These are phyloP conservation scores for Orussus abietinus DNA, from an alignment of 1,140 invertebrate species.

Conservation along the genomic window DNA sequence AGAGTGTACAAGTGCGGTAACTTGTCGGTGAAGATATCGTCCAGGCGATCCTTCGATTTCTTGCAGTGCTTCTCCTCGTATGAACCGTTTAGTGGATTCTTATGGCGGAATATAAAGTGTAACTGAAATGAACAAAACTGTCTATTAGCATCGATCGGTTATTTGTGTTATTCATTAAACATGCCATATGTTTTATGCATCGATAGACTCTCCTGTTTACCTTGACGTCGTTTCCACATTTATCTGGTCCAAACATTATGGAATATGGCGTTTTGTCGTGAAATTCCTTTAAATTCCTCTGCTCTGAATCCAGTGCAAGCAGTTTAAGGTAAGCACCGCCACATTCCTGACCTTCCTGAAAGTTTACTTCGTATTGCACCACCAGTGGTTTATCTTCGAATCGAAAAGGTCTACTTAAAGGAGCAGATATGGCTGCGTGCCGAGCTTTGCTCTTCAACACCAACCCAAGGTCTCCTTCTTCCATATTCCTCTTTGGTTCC, in stretches of 20 bases:
- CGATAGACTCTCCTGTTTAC: too few species aligned
- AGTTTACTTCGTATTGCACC: conserved; percentile 88
- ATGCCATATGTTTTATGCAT: too few species aligned
- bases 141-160: neutral
- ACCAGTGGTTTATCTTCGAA: conserved; percentile 86
- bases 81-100: conserved; percentile 88
- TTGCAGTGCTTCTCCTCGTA: conserved; percentile 90
- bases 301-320: conserved; percentile 64
- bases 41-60: conserved; percentile 79
- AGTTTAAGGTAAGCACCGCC: conserved; percentile 98
- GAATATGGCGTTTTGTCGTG: conserved; percentile 96
- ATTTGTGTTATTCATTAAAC: neutral
- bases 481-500: conserved; percentile 66
- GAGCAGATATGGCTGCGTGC: conserved; percentile 90
- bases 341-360: conserved; percentile 96
- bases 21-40: conserved; percentile 92
- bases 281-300: conserved; percentile 76
- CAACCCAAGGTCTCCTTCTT: conserved; percentile 82
- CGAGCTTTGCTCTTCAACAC: conserved; percentile 93
- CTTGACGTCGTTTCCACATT: conserved; percentile 95
- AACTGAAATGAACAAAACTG: conserved; percentile 56
- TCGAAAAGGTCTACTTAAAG: conserved; percentile 75
- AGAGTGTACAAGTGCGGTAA: conserved; percentile 93
- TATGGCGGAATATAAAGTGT: conserved; percentile 97
- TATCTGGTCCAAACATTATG: conserved; percentile 99